These are phyloP conservation scores for Crypturellus tataupa DNA, from an alignment of 2,797 vertebrate genomes.

Conservation along the genomic window DNA sequence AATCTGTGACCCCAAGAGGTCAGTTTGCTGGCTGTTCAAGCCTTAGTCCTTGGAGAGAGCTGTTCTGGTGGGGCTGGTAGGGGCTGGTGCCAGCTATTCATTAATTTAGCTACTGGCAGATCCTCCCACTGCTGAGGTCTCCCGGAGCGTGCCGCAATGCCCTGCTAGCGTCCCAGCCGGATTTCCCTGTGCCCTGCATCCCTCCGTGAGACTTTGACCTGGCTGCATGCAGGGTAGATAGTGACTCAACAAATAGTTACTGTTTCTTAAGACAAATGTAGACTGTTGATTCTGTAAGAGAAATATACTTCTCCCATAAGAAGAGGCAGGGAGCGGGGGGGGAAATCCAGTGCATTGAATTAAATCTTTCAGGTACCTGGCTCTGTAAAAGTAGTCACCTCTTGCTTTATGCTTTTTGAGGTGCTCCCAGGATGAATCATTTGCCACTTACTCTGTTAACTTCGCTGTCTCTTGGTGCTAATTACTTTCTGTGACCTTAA, in stretches of 20 bases:
- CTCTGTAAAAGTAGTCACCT: not conserved
- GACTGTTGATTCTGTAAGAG: not conserved
- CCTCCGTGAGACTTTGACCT: not conserved
- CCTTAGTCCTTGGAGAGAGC: not conserved
- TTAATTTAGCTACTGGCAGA: not conserved
- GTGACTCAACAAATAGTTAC: not conserved
- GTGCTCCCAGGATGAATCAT: not conserved
- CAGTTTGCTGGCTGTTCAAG: not conserved
- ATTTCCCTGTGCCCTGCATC: too few relatives aligned
- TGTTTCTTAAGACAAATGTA: not conserved
- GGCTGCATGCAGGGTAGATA: too few relatives aligned
- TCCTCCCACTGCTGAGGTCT: too few relatives aligned
- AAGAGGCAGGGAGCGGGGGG: too few relatives aligned
- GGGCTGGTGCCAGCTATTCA: not conserved
- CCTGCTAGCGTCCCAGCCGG: not conserved
- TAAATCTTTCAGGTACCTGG: not conserved
- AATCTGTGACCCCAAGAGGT: not conserved
- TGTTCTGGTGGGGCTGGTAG: not conserved
- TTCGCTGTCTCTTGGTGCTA: not conserved
- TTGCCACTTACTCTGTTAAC: too few relatives aligned
- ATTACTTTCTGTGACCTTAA: not conserved
- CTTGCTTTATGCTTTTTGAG: not conserved
- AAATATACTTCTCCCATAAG: not conserved
- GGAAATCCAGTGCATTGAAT: not conserved
- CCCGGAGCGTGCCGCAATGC: too few relatives aligned